Evolutionary conservation across 2,888 invertebrate genomes (phyloP).

Genomic region (Acanthosepion esculentum): DNA sequence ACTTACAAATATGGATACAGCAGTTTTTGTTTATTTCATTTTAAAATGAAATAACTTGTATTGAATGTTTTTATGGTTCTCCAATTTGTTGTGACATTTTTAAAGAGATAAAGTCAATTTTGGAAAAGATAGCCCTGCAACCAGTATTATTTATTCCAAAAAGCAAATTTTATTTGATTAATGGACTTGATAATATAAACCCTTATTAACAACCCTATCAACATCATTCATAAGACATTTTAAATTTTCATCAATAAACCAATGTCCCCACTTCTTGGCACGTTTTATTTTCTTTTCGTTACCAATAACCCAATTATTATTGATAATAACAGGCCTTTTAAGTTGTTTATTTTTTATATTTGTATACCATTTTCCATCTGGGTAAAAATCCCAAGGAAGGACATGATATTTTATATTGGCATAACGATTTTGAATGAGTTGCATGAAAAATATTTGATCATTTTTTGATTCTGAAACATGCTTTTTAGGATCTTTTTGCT

Average conservation of each 20-base stretch:
- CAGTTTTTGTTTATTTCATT: too few species aligned
- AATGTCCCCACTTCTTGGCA: constrained; percentile 64
- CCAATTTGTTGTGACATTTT: too few species aligned
- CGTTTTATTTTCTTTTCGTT: constrained; percentile 58
- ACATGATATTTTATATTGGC: constrained; percentile 54
- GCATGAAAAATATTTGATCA: constrained; percentile 61
- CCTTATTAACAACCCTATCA: constrained; percentile 43
- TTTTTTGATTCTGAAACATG: constrained; percentile 59
- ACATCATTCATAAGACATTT: constrained; percentile 48
- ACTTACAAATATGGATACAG: too few species aligned
- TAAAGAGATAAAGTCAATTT: too few species aligned
- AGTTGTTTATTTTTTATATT: constrained; percentile 52
- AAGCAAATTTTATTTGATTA: too few species aligned
- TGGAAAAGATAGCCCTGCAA: too few species aligned
- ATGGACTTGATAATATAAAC: not conserved
- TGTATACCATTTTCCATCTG: constrained; percentile 65
- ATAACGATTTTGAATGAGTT: constrained; percentile 54
- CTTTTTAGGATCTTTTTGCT: constrained; percentile 50
- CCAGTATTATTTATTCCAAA: too few species aligned
- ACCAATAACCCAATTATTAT: constrained; percentile 64
- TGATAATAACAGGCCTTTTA: constrained; percentile 57
- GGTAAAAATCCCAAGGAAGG: constrained; percentile 56
- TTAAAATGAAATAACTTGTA: too few species aligned
- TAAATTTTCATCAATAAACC: constrained; percentile 59
- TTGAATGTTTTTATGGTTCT: too few species aligned